Percentiles rank a stretch among this genome's conserved stretches.
Evolutionary conservation across 2,888 invertebrate genomes (phyloP).

Genomic region (Phania funesta): DNA sequence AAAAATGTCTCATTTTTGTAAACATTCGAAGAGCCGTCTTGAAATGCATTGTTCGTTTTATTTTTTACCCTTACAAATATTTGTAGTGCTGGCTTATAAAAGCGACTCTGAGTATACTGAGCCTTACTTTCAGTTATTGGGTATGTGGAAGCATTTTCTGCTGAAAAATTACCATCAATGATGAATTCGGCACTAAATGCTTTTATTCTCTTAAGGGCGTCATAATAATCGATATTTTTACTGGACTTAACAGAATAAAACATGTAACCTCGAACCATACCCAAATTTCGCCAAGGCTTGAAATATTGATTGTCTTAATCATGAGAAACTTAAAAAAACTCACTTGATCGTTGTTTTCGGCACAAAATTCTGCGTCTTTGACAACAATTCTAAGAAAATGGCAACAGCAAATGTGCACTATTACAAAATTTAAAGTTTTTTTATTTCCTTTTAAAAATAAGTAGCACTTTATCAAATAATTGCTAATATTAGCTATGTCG

Average conservation of each 20-base stretch:
- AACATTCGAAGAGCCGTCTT: background rate
- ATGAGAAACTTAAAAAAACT: background rate
- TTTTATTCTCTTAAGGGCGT: background rate
- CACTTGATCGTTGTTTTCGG: background rate
- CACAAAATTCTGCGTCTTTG: background rate
- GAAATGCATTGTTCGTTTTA: background rate
- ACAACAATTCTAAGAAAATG: constrained; percentile 17
- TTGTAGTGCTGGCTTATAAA: background rate
- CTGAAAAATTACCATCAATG: background rate
- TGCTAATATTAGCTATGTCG: too few relatives aligned
- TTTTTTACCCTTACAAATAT: background rate
- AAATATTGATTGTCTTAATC: background rate
- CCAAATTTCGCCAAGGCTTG: background rate
- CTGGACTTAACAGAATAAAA: background rate
- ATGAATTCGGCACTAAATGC: background rate
- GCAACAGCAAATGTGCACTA: constrained; percentile 19
- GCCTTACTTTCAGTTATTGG: background rate
- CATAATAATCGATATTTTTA: background rate
- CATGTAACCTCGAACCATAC: background rate
- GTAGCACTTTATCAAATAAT: too few relatives aligned
- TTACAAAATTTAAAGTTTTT: background rate
- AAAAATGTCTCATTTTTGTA: background rate
- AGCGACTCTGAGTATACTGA: background rate
- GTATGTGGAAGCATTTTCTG: background rate
- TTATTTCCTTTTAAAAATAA: background rate